Evolutionary conservation across 1,140 invertebrate genomes (phyloP).

Genomic region (Hyphantria cunea): DNA sequence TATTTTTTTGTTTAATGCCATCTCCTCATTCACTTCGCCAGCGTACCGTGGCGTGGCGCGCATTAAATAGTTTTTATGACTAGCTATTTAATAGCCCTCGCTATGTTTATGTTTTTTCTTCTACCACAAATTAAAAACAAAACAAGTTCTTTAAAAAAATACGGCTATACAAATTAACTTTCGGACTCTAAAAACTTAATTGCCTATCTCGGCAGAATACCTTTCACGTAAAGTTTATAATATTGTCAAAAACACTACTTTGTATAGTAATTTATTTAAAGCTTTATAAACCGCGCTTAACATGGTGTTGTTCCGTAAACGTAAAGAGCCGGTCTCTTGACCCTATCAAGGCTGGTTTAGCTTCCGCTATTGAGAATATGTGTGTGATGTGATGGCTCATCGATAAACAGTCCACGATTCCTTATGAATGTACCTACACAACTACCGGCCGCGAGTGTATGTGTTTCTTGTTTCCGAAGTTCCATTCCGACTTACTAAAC

Average conservation of each 20-base stretch:
- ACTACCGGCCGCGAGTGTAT: background rate
- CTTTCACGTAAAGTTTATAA: background rate
- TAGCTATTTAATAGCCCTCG: background rate
- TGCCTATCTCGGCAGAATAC: background rate
- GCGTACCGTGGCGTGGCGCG: background rate
- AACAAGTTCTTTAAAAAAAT: background rate
- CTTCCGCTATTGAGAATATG: constrained; percentile 11
- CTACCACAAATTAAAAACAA: background rate
- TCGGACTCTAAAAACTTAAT: constrained; percentile 4
- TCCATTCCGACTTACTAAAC: no score
- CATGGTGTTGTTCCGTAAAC: constrained; percentile 6
- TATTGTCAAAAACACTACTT: background rate
- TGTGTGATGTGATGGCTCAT: constrained; percentile 10
- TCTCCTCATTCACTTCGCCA: background rate
- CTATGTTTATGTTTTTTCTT: background rate
- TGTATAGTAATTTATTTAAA: background rate
- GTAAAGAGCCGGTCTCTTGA: constrained; percentile 5
- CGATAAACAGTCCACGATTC: constrained; percentile 10
- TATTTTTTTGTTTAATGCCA: background rate
- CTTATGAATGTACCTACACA: background rate
- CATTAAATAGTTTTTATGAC: background rate
- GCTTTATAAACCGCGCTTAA: background rate
- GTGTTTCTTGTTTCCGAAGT: background rate
- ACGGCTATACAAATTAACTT: constrained; percentile 1
- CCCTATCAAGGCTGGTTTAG: constrained; percentile 17